Percentiles rank a stretch among this genome's conserved stretches.
phyloP scores from a whole-genome alignment of 2,888 invertebrate genomes.

The Rhodophaea formosa region DNA sequence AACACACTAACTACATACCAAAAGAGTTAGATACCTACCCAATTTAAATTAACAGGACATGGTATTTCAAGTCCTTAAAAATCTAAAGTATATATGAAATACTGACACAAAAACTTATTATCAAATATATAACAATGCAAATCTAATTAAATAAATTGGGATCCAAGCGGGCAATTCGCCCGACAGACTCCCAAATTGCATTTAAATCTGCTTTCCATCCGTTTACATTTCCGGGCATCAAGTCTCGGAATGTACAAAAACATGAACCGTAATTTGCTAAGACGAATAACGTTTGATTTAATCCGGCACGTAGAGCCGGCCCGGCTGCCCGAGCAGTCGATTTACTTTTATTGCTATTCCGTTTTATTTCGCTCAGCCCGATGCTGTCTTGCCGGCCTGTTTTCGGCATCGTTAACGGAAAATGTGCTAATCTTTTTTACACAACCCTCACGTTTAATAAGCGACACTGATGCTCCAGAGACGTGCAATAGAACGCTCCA shows the following conservation, averaged over 20 bases:
- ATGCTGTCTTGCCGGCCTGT: constrained; percentile 68
- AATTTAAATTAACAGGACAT: too few species aligned
- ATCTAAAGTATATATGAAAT: neutral
- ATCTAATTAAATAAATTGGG: constrained; percentile 16
- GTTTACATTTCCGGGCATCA: constrained; percentile 61
- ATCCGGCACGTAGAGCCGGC: constrained; percentile 68
- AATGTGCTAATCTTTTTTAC: constrained; percentile 79
- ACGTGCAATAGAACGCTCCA: constrained; percentile 38
- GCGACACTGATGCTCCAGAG: constrained; percentile 56
- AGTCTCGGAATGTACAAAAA: constrained; percentile 64
- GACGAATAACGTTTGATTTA: constrained; percentile 79
- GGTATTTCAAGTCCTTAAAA: too few species aligned
- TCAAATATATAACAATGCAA: neutral
- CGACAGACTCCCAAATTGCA: constrained; percentile 51
- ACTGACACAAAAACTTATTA: neutral
- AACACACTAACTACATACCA: too few species aligned
- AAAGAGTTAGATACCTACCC: too few species aligned
- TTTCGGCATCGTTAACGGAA: constrained; percentile 75
- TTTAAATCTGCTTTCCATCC: constrained; percentile 55
- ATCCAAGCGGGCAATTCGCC: constrained; percentile 29
- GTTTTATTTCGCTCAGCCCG: constrained; percentile 67
- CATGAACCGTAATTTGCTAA: constrained; percentile 76
- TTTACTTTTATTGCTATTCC: constrained; percentile 78
- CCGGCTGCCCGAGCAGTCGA: constrained; percentile 55
- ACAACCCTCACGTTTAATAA: constrained; percentile 60